Percentiles rank a stretch among this genome's conserved stretches.
These are phyloP conservation scores for Nephrotoma guestfalica DNA, from an alignment of 2,888 invertebrate species.

Conservation along the genomic window DNA sequence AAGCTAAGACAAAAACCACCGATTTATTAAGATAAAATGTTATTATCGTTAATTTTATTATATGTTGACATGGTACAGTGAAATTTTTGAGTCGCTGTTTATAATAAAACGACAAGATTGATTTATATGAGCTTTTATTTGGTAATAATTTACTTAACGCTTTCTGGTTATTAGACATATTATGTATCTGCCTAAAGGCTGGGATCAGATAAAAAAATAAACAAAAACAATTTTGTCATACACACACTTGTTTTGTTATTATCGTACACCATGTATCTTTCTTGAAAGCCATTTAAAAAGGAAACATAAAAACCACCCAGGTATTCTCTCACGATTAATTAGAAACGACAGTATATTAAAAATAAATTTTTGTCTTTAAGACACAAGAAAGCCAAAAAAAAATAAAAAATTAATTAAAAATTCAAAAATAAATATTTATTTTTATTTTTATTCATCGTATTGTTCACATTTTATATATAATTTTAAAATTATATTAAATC, in stretches of 20 bases:
- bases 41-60: background rate
- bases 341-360: background rate
- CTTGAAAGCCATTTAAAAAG: background rate
- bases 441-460: background rate
- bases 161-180: background rate
- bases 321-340: background rate
- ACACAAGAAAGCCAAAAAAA: background rate
- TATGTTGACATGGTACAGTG: background rate
- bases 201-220: background rate
- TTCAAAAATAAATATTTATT: background rate
- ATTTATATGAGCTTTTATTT: background rate
- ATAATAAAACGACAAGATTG: background rate
- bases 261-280: background rate
- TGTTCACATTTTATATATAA: background rate
- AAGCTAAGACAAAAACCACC: background rate
- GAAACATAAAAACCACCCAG: background rate
- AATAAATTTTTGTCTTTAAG: background rate
- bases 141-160: background rate
- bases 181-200: background rate
- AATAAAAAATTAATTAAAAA: background rate
- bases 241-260: background rate
- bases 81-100: background rate
- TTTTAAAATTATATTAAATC: background rate
- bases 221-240: background rate
- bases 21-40: background rate